Conservation (phyloP, 2,888 invertebrate genomes). For the Luffia ferchaultella region DNA sequence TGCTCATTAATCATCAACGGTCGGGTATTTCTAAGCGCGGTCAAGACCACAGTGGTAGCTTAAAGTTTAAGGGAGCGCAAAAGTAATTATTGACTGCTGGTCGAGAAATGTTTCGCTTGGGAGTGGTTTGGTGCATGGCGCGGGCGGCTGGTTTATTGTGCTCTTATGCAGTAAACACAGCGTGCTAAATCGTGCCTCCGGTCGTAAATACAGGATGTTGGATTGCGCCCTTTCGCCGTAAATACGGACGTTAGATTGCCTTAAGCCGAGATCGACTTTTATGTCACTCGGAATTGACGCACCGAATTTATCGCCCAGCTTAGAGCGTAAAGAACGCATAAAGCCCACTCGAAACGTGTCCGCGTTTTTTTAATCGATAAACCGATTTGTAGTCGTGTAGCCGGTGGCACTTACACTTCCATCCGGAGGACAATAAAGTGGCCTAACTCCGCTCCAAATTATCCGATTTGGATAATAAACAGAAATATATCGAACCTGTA, state of each 20-base stretch:
- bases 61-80: no score
- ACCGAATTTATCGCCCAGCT: conserved; percentile 32
- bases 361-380: background rate
- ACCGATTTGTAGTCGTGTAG: background rate
- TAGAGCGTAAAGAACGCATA: background rate
- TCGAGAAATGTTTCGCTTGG: no score
- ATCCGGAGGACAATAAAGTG: background rate
- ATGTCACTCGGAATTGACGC: conserved; percentile 43
- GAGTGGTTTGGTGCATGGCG: no score
- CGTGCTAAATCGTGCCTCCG: conserved; percentile 23
- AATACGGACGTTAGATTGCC: conserved; percentile 37
- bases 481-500: background rate
- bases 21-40: no score
- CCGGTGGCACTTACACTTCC: background rate
- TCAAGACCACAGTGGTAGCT: no score
- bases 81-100: no score
- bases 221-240: conserved; percentile 46
- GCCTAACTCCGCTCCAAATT: background rate
- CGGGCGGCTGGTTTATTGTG: conserved; percentile 11
- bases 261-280: conserved; percentile 49
- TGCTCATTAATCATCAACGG: no score
- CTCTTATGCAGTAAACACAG: background rate
- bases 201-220: conserved; percentile 37
- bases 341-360: background rate
- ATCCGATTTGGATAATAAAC: background rate